Evolutionary conservation across 2,113 vertebrate genomes (phyloP).

Genomic region (Lophotis ruficrista): DNA sequence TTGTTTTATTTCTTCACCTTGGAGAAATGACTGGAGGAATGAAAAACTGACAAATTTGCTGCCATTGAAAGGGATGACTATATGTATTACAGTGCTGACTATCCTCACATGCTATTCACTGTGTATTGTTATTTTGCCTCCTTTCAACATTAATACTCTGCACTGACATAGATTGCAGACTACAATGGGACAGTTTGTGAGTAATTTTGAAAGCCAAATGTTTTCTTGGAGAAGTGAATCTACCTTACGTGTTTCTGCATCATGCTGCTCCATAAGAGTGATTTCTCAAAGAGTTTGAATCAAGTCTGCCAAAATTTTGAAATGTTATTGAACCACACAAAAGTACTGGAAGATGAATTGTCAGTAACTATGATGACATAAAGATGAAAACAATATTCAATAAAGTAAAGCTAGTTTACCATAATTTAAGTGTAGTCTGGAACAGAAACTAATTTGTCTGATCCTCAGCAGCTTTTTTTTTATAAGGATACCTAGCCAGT

Average conservation of each 20-base stretch:
- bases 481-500: background rate
- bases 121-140: background rate
- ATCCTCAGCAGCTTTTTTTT: background rate
- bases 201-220: background rate
- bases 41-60: background rate
- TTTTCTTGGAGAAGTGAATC: background rate
- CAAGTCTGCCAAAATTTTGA: background rate
- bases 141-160: background rate
- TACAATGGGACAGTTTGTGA: background rate
- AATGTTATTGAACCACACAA: background rate
- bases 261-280: background rate
- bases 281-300: background rate
- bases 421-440: background rate
- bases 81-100: background rate
- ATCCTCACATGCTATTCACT: background rate
- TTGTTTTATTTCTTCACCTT: background rate
- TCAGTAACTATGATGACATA: background rate
- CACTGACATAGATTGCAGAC: background rate
- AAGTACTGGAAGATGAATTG: background rate
- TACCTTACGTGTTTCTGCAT: background rate
- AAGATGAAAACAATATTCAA: background rate
- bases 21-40: background rate
- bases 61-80: background rate
- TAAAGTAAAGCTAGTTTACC: background rate
- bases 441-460: background rate